Percentiles rank a stretch among this genome's conserved stretches.
Conservation (phyloP, 1,140 invertebrate genomes). For the Panagrolaimus sp. region DNA sequence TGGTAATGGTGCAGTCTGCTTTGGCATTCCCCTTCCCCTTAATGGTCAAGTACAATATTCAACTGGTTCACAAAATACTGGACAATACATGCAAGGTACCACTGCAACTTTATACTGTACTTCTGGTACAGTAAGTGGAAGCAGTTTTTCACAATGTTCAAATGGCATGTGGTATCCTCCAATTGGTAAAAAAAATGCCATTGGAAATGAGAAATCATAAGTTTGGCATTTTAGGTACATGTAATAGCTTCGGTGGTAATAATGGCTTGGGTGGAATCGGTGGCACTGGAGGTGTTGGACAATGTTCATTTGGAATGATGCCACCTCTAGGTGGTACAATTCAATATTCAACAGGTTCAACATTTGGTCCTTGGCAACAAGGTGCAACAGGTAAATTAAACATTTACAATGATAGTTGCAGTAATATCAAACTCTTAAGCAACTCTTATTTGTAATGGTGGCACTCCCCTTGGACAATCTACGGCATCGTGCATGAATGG, state of each 20-base stretch:
- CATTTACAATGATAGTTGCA: too few relatives aligned
- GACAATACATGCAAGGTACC: neutral
- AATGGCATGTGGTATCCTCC: neutral
- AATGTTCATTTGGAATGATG: neutral
- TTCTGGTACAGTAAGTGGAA: neutral
- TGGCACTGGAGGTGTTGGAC: neutral
- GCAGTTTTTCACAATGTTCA: neutral
- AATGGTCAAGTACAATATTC: conserved; percentile 4
- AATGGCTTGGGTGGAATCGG: neutral
- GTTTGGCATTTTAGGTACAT: neutral
- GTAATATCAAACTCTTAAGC: too few relatives aligned
- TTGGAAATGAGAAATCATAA: neutral
- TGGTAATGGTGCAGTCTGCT: neutral
- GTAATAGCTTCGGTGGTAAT: neutral
- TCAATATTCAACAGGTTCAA: neutral
- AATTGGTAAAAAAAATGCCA: neutral
- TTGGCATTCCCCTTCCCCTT: neutral
- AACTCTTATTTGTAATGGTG: neutral
- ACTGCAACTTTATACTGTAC: neutral
- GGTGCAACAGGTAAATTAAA: too few relatives aligned
- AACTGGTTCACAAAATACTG: neutral
- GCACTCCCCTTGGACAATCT: neutral
- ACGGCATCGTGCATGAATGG: neutral
- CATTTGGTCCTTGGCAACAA: neutral
- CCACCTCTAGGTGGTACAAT: neutral